Conservation (phyloP, 2,797 vertebrate genomes). For the Rhynchonycteris naso region DNA sequence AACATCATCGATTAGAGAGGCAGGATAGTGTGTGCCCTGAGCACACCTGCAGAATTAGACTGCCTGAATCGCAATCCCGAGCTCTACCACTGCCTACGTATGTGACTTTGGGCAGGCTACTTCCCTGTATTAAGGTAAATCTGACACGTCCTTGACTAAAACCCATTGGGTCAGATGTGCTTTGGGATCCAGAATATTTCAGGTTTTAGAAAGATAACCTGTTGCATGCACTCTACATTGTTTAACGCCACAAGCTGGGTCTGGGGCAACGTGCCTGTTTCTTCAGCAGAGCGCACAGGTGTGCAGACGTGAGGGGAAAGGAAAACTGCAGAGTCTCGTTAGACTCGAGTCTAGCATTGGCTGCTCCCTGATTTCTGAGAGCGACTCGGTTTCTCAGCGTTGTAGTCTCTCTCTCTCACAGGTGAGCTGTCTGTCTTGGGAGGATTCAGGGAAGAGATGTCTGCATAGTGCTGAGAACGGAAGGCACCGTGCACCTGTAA, state of each 20-base stretch:
- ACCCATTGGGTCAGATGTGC: not conserved
- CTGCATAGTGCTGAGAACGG: not conserved
- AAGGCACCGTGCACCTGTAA: not conserved
- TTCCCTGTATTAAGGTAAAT: not conserved
- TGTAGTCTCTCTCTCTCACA: not conserved
- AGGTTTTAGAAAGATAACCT: not conserved
- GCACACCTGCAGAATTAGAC: not conserved
- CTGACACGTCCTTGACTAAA: not conserved
- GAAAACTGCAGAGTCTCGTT: not conserved
- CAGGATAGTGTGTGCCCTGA: no score
- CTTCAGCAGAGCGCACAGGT: not conserved
- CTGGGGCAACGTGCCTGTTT: not conserved
- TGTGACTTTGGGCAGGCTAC: not conserved
- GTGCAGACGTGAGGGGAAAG: not conserved
- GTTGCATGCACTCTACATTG: not conserved
- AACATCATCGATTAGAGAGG: not conserved
- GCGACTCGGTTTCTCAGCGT: not conserved
- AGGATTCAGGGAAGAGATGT: not conserved
- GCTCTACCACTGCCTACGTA: not conserved
- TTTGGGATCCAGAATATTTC: constrained; percentile 4
- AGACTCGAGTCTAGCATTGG: not conserved
- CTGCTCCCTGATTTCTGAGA: not conserved
- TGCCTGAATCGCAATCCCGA: not conserved
- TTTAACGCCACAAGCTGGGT: not conserved
- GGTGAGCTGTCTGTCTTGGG: not conserved